These are phyloP conservation scores for Hyppa rectilinea DNA, from an alignment of 2,888 invertebrate genomes.

Conservation along the genomic window DNA sequence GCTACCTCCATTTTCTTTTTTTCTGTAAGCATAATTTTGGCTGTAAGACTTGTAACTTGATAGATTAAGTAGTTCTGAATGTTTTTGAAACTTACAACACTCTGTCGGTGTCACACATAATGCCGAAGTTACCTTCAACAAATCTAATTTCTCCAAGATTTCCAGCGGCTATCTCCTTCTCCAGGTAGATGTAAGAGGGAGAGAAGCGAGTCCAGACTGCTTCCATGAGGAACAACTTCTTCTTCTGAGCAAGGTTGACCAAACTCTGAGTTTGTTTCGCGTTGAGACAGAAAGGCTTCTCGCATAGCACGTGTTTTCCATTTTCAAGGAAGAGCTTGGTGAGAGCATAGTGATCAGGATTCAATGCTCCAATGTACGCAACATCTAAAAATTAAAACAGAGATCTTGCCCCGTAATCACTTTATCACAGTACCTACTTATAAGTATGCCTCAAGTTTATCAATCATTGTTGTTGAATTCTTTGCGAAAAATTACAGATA, in stretches of 20 bases:
- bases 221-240: slow-evolving; percentile 96
- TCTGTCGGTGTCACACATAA: slow-evolving; percentile 85
- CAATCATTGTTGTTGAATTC: slow-evolving; percentile 5
- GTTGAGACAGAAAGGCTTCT: slow-evolving; percentile 97
- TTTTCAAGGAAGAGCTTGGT: slow-evolving; percentile 94
- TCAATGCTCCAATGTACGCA: slow-evolving; percentile 95
- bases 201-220: slow-evolving; percentile 97
- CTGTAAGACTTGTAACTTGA: neutral
- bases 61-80: neutral
- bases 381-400: slow-evolving; percentile 92
- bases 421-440: neutral
- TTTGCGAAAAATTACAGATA: neutral
- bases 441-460: slow-evolving; percentile 4
- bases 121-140: slow-evolving; percentile 93
- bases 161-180: slow-evolving; percentile 92
- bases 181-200: slow-evolving; percentile 93
- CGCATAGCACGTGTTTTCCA: slow-evolving; percentile 97
- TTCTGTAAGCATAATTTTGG: slow-evolving; percentile 77
- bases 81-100: slow-evolving; percentile 70
- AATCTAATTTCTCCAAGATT: slow-evolving; percentile 93
- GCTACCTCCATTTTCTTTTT: slow-evolving; percentile 94
- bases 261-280: slow-evolving; percentile 93
- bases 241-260: slow-evolving; percentile 92
- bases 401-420: neutral
- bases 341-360: slow-evolving; percentile 93